Base-by-base conservation (phyloP, 2,888 invertebrate genomes). In the Dicyrtomina minuta region DNA sequence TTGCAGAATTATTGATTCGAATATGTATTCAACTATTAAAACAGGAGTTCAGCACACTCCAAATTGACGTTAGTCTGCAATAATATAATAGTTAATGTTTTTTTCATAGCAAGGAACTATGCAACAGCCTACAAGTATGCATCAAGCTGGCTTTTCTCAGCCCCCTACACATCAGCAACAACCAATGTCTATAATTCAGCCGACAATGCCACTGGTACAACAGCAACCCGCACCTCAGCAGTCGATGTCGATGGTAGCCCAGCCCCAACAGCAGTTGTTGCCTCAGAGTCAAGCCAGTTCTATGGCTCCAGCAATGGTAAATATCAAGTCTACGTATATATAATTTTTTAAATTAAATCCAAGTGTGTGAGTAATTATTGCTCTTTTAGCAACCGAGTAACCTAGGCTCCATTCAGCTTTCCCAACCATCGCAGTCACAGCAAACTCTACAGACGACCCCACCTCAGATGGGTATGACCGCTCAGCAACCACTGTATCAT, bases 251-350 rank as follows among this genome's bases (percentile, higher is more conserved):
- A 61, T 61, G 61, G 61, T 61, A 4, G 17, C n/a, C 17, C 64
- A 64, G 4, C 58, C 13, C 5, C 62, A 46, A n/a, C 62, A 62
- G 22, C 64, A 64, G 51, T 51, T 51, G 22, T 33, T 64, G 22
- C 17, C 64, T 0, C 64, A 51, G 41, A 64, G 27, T 62, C 62
- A 46, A n/a, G 26, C 44, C 10, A 62, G 44, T 49, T 62, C 62
- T 22, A 49, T 62, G 49, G 46, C 44, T 27, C 62, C 51, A 17
- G 13, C 33, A 12, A 64, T 64, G 64, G 64, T 64, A 51, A 39
- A 27, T 1, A n/a, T n/a, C n/a, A n/a, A n/a, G n/a, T n/a, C n/a
- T n/a, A n/a, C n/a, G 24, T 6, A 26, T 26, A 26, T n/a, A 24
- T 12, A 55, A 27, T n/a, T n/a, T n/a, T n/a, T n/a, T n/a, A n/a